Conservation (phyloP, 1,140 invertebrate species). For the Penaeus vannamei region DNA sequence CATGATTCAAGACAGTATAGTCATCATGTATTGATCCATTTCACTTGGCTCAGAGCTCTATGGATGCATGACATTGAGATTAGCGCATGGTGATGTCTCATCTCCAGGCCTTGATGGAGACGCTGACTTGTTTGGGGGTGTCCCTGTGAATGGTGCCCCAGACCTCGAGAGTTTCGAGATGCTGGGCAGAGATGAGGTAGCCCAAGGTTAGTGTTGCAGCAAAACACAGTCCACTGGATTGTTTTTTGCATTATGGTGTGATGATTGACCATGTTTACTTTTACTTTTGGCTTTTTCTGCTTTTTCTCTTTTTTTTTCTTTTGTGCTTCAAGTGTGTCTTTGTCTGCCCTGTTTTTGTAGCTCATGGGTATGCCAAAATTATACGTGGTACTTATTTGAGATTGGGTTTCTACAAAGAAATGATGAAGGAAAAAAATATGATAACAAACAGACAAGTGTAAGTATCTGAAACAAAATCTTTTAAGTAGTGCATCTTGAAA, state of each 20-base stretch:
- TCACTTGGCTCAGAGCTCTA: background rate
- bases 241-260: background rate
- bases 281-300: background rate
- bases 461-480: too few species aligned
- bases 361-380: too few species aligned
- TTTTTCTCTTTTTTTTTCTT: background rate
- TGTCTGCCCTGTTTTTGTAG: too few species aligned
- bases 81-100: conserved; percentile 52
- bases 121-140: conserved; percentile 62
- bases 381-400: too few species aligned
- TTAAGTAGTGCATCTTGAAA: too few species aligned
- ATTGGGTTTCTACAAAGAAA: too few species aligned
- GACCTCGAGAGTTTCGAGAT: conserved; percentile 63
- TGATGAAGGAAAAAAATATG: too few species aligned
- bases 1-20: too few species aligned
- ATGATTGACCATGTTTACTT: background rate
- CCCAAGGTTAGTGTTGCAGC: conserved; percentile 59
- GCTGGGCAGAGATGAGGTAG: conserved; percentile 62
- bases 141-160: conserved; percentile 40
- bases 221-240: background rate
- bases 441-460: too few species aligned
- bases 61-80: conserved; percentile 18
- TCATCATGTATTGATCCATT: background rate
- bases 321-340: too few species aligned
- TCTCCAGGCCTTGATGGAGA: conserved; percentile 53